Evolutionary conservation across 2,888 invertebrate species (phyloP).

Genomic region (Lochmaea crataegi): DNA sequence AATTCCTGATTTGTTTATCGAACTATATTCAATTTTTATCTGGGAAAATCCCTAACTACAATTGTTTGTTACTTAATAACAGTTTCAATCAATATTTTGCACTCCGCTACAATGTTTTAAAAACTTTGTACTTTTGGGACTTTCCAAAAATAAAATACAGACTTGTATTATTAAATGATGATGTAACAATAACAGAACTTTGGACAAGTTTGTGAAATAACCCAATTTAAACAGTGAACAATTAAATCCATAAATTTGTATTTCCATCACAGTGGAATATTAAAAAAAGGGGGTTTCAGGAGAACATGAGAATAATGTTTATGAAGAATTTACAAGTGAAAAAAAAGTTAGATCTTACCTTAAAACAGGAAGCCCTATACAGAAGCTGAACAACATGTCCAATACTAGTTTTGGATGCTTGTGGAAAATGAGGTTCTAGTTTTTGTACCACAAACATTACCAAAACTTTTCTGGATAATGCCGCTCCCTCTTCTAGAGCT

Average conservation of each 20-base stretch:
- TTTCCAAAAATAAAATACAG: slow-evolving; percentile 5
- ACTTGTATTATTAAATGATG: not conserved
- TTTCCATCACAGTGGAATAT: not conserved
- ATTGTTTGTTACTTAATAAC: no score
- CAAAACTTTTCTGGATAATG: slow-evolving; percentile 91
- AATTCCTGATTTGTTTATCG: no score
- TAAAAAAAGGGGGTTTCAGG: not conserved
- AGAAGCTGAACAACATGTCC: slow-evolving; percentile 98
- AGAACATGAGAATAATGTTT: not conserved
- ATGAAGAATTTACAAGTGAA: not conserved
- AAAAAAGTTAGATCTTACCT: slow-evolving; percentile 69
- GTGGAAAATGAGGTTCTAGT: slow-evolving; percentile 93
- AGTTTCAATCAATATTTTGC: no score
- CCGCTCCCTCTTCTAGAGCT: slow-evolving; percentile 95
- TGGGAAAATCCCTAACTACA: no score
- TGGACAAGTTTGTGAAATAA: not conserved
- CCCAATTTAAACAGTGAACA: not conserved
- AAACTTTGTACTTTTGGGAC: no score
- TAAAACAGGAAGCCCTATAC: slow-evolving; percentile 98
- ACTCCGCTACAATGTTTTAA: no score
- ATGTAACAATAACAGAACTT: not conserved
- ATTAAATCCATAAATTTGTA: not conserved
- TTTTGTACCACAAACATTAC: slow-evolving; percentile 99
- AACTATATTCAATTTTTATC: no score
- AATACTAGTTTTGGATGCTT: slow-evolving; percentile 98